Conservation (phyloP, 2,888 invertebrate genomes). For the Pyrrhia umbra region DNA sequence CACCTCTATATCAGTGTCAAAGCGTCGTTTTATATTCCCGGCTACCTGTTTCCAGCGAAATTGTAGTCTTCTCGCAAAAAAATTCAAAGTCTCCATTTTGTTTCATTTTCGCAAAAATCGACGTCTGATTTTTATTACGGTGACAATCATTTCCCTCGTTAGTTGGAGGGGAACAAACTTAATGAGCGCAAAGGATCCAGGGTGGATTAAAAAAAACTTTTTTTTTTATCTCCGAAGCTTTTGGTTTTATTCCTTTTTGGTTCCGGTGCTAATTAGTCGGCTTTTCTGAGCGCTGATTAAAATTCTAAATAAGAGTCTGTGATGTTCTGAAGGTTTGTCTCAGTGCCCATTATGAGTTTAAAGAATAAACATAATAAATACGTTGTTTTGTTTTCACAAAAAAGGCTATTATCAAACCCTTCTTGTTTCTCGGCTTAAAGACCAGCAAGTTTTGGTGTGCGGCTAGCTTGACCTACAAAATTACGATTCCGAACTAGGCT, state of each 20-base stretch:
- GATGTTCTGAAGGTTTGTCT: neutral
- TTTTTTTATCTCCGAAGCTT: slow-evolving; percentile 43
- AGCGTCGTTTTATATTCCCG: slow-evolving; percentile 11
- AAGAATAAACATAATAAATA: neutral
- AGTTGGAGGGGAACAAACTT: slow-evolving; percentile 47
- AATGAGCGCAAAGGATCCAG: slow-evolving; percentile 60
- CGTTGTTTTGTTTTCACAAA: neutral
- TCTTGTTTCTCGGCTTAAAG: neutral
- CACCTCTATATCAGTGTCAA: slow-evolving; percentile 17
- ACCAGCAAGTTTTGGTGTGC: no score
- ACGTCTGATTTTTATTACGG: slow-evolving; percentile 45
- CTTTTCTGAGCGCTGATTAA: slow-evolving; percentile 38
- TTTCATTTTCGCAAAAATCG: slow-evolving; percentile 48
- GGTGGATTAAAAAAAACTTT: slow-evolving; percentile 42
- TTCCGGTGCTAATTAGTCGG: slow-evolving; percentile 59
- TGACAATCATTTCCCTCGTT: slow-evolving; percentile 53
- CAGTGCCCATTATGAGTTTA: neutral
- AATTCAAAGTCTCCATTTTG: slow-evolving; percentile 19
- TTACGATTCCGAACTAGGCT: slow-evolving; percentile 4
- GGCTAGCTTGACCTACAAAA: slow-evolving; percentile 1
- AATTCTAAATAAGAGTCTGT: slow-evolving; percentile 26
- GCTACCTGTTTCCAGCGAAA: slow-evolving; percentile 13
- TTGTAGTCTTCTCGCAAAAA: slow-evolving; percentile 20
- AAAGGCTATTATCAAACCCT: no score
- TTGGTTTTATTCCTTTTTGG: slow-evolving; percentile 40